Evolutionary conservation across 2,888 invertebrate genomes (phyloP), one percentile per base, ranked within the genome.

Genomic region (Ochropacha duplaris): DNA sequence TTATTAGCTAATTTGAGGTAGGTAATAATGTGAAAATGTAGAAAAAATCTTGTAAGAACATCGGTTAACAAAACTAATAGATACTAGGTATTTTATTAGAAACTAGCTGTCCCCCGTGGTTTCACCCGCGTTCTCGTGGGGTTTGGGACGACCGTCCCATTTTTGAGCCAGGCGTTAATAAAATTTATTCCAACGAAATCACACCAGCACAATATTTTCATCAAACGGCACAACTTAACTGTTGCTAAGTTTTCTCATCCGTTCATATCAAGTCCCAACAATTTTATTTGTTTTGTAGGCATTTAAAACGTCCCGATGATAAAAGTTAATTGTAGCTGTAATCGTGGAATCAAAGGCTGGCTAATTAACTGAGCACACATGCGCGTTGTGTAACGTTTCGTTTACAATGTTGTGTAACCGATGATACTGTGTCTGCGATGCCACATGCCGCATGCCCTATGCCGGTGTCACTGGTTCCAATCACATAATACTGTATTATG

Each of bases 271-370:
- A 16, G 2, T 31, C 6, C 19, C 28, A 51, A 31, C 16, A 50
- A 28, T 26, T 26, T 50, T 50, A 50, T 50, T 50, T 52, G 52
- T 52, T 52, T 31, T 24, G 26, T 28, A 19, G 16, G 28, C 28
- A 51, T 24, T 52, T 31, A 52, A 22, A 31, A 52, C 9, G 66
- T 64, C 61, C 64, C 59, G 64, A 70, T 64, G 71, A 76, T 76
- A 75, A 73, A 78, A 80, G 78, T 79, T 77, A 80, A 78, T 79
- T 76, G 74, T 74, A 64, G 71, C 65, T 69, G 64, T 78, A 77
- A 79, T 79, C 78, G 73, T 69, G 56, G 62, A 73, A 79, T 80
- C 79, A 69, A 66, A 68, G 74, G 72, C 72, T 74, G 69, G 69
- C 63, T 80, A 79, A 79, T 79, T 79, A 79, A 77, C 62, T 58